Evolutionary conservation across 2,113 vertebrate species (phyloP).

Genomic region (Pristiophorus japonicus): DNA sequence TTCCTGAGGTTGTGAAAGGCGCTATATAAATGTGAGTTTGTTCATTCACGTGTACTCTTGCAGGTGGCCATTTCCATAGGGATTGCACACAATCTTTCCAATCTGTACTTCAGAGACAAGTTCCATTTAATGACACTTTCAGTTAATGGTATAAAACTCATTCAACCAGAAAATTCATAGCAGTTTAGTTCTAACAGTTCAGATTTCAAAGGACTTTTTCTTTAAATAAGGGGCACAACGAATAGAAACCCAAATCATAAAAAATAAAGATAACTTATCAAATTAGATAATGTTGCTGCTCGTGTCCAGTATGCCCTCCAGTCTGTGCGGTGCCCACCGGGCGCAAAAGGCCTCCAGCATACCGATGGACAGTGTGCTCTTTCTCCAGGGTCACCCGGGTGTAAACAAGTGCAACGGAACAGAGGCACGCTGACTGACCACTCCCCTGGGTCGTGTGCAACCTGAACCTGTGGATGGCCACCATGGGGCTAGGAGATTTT

Average conservation of each 20-base stretch:
- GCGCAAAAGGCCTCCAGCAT: no score
- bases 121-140: neutral
- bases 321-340: neutral
- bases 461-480: neutral
- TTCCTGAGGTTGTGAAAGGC: neutral
- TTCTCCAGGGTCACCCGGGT: neutral
- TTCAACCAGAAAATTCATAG: neutral
- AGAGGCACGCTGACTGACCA: neutral
- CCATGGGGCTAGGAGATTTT: neutral
- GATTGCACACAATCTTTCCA: neutral
- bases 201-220: neutral
- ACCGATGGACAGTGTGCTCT: no score
- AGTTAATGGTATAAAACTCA: neutral
- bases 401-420: neutral
- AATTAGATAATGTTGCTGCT: neutral
- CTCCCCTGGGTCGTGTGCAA: neutral
- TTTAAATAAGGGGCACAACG: neutral
- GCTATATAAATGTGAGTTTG: neutral
- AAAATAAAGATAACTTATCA: neutral
- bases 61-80: neutral
- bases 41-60: neutral
- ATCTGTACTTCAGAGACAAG: neutral
- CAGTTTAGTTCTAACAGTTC: neutral
- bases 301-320: neutral
- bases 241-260: neutral